Percentiles rank a stretch among this genome's conserved stretches.
Evolutionary conservation across 2,888 invertebrate genomes (phyloP).

Genomic region (Mimumesa dahlbomi): DNA sequence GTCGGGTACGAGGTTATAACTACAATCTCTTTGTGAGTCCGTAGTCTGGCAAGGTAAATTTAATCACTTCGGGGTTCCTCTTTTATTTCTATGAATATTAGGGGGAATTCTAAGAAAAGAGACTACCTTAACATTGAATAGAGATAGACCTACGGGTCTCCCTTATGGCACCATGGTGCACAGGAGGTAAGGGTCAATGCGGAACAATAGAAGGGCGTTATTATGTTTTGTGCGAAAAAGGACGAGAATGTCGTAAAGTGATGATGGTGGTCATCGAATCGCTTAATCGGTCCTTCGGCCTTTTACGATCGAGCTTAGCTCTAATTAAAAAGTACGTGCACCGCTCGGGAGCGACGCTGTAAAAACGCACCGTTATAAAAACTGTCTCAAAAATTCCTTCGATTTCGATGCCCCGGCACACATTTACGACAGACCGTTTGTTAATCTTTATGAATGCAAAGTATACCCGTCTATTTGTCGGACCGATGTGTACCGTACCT

Average conservation of each 20-base stretch:
- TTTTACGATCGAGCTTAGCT: constrained; percentile 33
- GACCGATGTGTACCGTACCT: background rate
- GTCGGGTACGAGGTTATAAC: background rate
- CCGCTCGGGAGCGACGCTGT: background rate
- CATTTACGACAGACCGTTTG: constrained; percentile 22
- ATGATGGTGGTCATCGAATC: constrained; percentile 56
- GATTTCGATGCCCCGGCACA: background rate
- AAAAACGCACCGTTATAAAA: constrained; percentile 28
- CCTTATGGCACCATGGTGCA: background rate
- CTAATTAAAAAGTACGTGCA: constrained; percentile 35
- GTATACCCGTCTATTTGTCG: background rate
- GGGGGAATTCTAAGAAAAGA: constrained; percentile 26
- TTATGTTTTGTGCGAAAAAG: constrained; percentile 34
- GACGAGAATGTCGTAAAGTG: constrained; percentile 56
- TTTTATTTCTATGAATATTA: constrained; percentile 22
- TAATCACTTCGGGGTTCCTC: background rate
- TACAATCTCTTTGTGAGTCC: background rate
- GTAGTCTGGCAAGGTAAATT: background rate
- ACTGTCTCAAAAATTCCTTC: constrained; percentile 32
- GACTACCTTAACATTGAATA: background rate
- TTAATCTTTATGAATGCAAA: constrained; percentile 22
- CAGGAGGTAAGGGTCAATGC: constrained; percentile 4
- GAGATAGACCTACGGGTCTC: background rate
- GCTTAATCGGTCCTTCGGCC: constrained; percentile 39
- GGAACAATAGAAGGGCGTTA: constrained; percentile 15